Evolutionary conservation across 2,113 vertebrate genomes (phyloP).

Genomic region (Myrmophylax atrothorax): DNA sequence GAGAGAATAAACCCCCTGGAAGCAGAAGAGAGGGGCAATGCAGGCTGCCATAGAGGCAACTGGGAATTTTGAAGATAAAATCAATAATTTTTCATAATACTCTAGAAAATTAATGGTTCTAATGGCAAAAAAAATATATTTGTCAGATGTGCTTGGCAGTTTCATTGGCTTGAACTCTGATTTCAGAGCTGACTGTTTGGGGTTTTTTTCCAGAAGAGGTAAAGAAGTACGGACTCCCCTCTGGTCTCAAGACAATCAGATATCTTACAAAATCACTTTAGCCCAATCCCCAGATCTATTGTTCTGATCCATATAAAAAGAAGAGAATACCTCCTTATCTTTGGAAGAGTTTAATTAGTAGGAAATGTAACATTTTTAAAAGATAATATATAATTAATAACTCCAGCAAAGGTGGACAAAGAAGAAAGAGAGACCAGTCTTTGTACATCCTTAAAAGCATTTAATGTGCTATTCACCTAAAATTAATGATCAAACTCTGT

Average conservation of each 20-base stretch:
- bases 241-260: not conserved
- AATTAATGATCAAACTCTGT: slow-evolving; percentile 8
- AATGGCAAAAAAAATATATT: not conserved
- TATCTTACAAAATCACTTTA: not conserved
- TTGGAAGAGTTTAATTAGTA: slow-evolving; percentile 26
- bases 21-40: no score
- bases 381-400: slow-evolving; percentile 33
- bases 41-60: not conserved
- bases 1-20: not conserved
- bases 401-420: slow-evolving; percentile 23
- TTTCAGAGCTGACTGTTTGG: not conserved
- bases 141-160: not conserved
- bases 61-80: not conserved
- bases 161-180: not conserved
- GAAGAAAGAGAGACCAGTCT: not conserved
- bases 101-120: not conserved
- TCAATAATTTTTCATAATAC: not conserved
- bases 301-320: not conserved
- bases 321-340: not conserved
- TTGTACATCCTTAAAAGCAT: slow-evolving; percentile 17
- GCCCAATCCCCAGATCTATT: not conserved
- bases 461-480: slow-evolving; percentile 5
- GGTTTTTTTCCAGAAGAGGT: not conserved
- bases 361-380: not conserved
- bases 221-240: not conserved